Evolutionary conservation across 2,888 invertebrate species (phyloP), one percentile per base, ranked within the genome.

Genomic region (Mythimna loreyi): DNA sequence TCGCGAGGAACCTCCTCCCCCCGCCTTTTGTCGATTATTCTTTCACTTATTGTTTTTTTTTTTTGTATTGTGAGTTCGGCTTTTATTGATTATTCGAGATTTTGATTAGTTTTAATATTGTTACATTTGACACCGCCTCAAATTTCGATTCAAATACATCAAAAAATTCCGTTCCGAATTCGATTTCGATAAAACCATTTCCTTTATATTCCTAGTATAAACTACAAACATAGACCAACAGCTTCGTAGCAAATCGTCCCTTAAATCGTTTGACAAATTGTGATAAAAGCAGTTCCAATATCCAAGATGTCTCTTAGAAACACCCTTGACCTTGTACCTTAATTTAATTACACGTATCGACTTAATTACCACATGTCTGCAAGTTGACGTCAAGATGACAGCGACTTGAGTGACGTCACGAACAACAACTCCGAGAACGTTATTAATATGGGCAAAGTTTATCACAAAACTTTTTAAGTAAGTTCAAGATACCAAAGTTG

Each of bases 291-390:
- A 45, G n/a, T 4, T 61, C 28, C 16, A 43, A 47, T 33, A 9
- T 72, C 49, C 40, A 72, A 75, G 45, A 45, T 21, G 45, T 5
- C 25, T 58, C 75, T 55, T 19, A 9, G 25, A 36, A 53, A 53
- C 40, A 43, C 19, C 19, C 58, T 67, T 75, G 75, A 55, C 47
- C 57, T 58, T 67, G 72, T 45, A 52, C 16, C 33, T 47, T 70
- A 47, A 69, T 40, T 60, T 56, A 23, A 68, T 58, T 67, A 47
- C 69, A 60, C 45, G 28, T 25, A 45, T 49, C 40, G 40, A 60
- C 45, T 33, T 76, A 57, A 69, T 76, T 45, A 69, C 47, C 56
- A 47, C 40, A 69, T 70, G 73, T 61, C 65, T 78, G 60, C 28
- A 61, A 61, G 43, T 43, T 40, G 57, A 65, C 57, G 56, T 52